A percentile compares a stretch with the other conserved stretches of the same genome.
These are phyloP conservation scores for Porites evermanni DNA, from an alignment of 92 coral and sea anemone genomes.

Conservation along the genomic window DNA sequence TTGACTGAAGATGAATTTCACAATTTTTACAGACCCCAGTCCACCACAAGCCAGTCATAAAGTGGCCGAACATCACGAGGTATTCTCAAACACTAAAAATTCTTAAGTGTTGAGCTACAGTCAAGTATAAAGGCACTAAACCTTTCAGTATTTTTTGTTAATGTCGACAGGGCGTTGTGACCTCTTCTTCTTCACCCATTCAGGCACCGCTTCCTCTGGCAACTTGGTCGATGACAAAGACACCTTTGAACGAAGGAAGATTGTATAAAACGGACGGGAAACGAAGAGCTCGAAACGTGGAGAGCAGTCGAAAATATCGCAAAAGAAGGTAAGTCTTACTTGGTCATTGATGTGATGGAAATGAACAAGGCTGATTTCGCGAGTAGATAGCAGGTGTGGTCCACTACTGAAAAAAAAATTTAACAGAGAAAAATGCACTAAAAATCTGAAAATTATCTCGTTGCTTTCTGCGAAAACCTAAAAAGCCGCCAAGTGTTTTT, in stretches of 20 bases:
- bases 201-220: slow-evolving; percentile 29
- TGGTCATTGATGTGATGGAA: background rate
- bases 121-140: background rate
- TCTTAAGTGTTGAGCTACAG: background rate
- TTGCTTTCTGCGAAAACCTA: too few species aligned
- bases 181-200: slow-evolving; percentile 19
- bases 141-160: background rate
- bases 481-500: too few species aligned
- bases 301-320: slow-evolving; percentile 93
- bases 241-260: slow-evolving; percentile 33
- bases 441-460: too few species aligned
- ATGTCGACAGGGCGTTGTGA: slow-evolving; percentile 31
- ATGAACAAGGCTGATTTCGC: background rate
- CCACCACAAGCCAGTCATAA: slow-evolving; percentile 30
- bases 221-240: slow-evolving; percentile 39
- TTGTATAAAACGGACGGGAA: slow-evolving; percentile 84
- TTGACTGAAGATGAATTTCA: slow-evolving; percentile 32
- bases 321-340: slow-evolving; percentile 66
- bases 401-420: background rate
- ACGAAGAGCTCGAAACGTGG: slow-evolving; percentile 87
- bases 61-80: slow-evolving; percentile 34
- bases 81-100: background rate
- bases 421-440: too few species aligned
- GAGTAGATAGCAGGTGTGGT: background rate
- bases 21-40: slow-evolving; percentile 37